Percentiles rank a stretch among this genome's conserved stretches.
These are phyloP conservation scores for Drosophila parthenogenetica DNA, from an alignment of 2,888 invertebrate species.

Conservation along the genomic window DNA sequence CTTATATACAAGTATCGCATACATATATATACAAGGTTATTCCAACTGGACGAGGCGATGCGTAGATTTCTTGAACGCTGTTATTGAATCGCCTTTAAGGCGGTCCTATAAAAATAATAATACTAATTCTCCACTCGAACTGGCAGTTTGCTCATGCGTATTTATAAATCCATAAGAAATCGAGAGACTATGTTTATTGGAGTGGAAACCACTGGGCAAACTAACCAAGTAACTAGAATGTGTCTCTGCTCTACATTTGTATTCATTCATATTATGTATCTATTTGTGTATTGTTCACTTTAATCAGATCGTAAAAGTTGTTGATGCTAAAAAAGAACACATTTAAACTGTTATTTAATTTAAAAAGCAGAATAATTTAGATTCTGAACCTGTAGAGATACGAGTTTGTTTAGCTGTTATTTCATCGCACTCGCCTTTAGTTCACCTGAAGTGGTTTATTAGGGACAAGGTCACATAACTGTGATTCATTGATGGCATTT, in stretches of 20 bases:
- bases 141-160: conserved; percentile 39
- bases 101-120: conserved; percentile 22
- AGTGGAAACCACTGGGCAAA: conserved; percentile 44
- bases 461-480: conserved; percentile 26
- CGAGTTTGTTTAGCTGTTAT: not conserved
- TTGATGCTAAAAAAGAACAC: conserved; percentile 17
- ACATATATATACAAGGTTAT: conserved; percentile 42
- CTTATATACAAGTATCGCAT: conserved; percentile 1
- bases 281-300: conserved; percentile 8
- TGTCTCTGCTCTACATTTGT: conserved; percentile 37
- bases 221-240: conserved; percentile 20
- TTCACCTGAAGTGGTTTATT: conserved; percentile 19
- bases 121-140: conserved; percentile 12
- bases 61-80: conserved; percentile 10
- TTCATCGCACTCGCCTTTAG: conserved; percentile 14
- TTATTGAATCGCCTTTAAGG: conserved; percentile 24
- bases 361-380: not conserved
- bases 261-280: conserved; percentile 13
- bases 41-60: conserved; percentile 4
- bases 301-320: conserved; percentile 28
- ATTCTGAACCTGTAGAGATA: not conserved
- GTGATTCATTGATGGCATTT: conserved; percentile 28
- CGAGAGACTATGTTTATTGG: conserved; percentile 44
- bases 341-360: conserved; percentile 19
- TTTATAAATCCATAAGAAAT: conserved; percentile 34